Evolutionary conservation across 2,797 vertebrate species (phyloP).

Genomic region (Coranthus polyacanthus): DNA sequence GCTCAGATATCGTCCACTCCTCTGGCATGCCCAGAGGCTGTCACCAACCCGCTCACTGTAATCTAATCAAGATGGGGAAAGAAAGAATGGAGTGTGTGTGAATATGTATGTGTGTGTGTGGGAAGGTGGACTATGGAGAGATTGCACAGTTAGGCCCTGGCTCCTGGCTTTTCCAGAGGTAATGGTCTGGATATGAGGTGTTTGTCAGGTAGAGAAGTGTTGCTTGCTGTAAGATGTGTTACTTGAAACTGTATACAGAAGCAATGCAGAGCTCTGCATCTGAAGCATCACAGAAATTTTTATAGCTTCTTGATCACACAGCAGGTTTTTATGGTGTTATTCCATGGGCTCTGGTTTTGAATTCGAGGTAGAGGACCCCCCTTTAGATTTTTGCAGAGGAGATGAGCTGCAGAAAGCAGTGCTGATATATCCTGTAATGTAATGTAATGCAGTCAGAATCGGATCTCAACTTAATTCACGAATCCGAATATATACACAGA

Average conservation of each 20-base stretch:
- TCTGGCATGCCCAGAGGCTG: constrained; percentile 83
- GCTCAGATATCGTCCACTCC: constrained; percentile 84
- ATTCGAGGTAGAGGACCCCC: neutral
- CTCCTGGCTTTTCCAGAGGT: constrained; percentile 20
- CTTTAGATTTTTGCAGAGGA: too few relatives aligned
- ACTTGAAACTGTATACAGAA: constrained; percentile 10
- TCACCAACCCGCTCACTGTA: constrained; percentile 84
- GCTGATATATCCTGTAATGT: neutral
- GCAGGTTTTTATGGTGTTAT: constrained; percentile 9
- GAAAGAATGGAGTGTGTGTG: constrained; percentile 52
- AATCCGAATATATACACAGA: too few relatives aligned
- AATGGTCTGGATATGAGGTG: constrained; percentile 30
- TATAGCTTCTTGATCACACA: constrained; percentile 9
- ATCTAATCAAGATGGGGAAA: constrained; percentile 84
- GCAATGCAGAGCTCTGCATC: constrained; percentile 4
- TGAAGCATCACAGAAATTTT: constrained; percentile 8
- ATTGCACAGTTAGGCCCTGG: constrained; percentile 6
- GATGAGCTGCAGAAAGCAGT: constrained; percentile 5
- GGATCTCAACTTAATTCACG: too few relatives aligned
- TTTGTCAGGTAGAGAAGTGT: neutral
- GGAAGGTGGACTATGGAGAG: constrained; percentile 23
- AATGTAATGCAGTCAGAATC: constrained; percentile 7
- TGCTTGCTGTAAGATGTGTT: constrained; percentile 12
- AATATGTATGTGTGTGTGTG: constrained; percentile 15
- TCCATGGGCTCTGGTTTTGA: constrained; percentile 12